phyloP scores from a whole-genome alignment of 2,888 invertebrate species.

The Drosophila prostipennis region DNA sequence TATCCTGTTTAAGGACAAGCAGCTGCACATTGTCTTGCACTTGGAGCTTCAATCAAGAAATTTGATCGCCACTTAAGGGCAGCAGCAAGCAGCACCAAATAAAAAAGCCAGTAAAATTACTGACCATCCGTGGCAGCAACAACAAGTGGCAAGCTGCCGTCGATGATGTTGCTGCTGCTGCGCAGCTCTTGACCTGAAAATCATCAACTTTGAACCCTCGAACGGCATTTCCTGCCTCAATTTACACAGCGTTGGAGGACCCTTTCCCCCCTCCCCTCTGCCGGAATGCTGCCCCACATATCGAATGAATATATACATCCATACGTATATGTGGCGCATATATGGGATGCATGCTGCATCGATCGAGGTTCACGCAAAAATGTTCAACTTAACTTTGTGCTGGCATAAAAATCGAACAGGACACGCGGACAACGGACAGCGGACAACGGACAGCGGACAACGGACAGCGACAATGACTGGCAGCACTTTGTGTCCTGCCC shows the following conservation, averaged over 20 bases:
- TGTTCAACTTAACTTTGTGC: conserved; percentile 27
- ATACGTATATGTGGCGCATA: conserved; percentile 1
- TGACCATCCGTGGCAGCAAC: conserved; percentile 45
- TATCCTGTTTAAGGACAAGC: conserved; percentile 66
- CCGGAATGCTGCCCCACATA: conserved; percentile 30
- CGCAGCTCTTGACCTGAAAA: conserved; percentile 72
- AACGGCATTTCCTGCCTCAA: conserved; percentile 73
- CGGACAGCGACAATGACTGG: conserved; percentile 64
- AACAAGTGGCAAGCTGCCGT: conserved; percentile 57
- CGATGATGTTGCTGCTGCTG: conserved; percentile 17
- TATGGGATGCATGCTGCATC: conserved; percentile 26
- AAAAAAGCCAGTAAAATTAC: conserved; percentile 29
- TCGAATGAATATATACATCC: background rate
- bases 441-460: conserved; percentile 2
- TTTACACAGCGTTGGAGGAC: conserved; percentile 59
- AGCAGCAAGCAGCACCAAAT: conserved; percentile 32
- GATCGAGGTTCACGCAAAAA: conserved; percentile 44
- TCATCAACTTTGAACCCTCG: conserved; percentile 64
- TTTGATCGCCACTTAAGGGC: conserved; percentile 72
- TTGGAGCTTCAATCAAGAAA: conserved; percentile 72
- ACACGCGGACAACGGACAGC: conserved; percentile 51
- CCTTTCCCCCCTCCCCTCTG: too few species aligned
- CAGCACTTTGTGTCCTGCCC: conserved; percentile 62
- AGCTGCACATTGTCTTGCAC: conserved; percentile 54
- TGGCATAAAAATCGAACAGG: conserved; percentile 60